A percentile compares a stretch with the other conserved stretches of the same genome.
Conservation (phyloP, 1,140 invertebrate genomes). For the Drosophila simulans region DNA sequence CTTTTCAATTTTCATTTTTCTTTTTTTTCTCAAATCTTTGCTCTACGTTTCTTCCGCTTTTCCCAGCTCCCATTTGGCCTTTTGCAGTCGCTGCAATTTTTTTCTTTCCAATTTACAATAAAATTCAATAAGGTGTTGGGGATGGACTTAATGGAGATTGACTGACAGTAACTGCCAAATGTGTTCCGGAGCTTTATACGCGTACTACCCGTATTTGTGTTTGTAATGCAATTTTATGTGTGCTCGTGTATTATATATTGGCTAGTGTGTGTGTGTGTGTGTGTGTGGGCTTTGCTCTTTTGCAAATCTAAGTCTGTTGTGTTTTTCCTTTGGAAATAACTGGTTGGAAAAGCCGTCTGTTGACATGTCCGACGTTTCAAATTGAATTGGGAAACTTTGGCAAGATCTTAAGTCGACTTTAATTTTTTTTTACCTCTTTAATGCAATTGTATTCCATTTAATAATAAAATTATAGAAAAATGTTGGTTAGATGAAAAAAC, state of each 20-base stretch:
- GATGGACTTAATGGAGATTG: constrained; percentile 76
- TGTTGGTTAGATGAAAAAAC: too few species aligned
- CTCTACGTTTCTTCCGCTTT: constrained; percentile 29
- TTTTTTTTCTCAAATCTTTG: constrained; percentile 41
- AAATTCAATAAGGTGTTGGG: constrained; percentile 80
- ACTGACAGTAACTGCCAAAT: constrained; percentile 77
- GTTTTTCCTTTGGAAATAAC: constrained; percentile 20
- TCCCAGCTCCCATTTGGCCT: constrained; percentile 5
- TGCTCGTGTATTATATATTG: constrained; percentile 15
- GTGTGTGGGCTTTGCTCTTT: constrained; percentile 8
- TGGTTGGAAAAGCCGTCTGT: constrained; percentile 43
- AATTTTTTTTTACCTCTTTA: background rate
- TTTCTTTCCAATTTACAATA: constrained; percentile 78
- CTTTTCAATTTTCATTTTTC: constrained; percentile 44
- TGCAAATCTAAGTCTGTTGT: constrained; percentile 53
- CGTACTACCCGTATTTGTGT: constrained; percentile 19
- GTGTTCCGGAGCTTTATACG: constrained; percentile 44
- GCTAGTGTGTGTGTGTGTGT: constrained; percentile 1
- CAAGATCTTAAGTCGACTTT: background rate
- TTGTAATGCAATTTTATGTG: constrained; percentile 45
- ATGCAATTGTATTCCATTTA: background rate
- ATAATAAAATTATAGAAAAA: background rate
- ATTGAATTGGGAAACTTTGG: constrained; percentile 1
- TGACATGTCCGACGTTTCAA: constrained; percentile 26
- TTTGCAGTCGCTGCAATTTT: constrained; percentile 57